Percentiles rank a stretch among this genome's conserved stretches.
phyloP scores from a whole-genome alignment of 2,888 invertebrate species.

The Dryobotodes eremita region DNA sequence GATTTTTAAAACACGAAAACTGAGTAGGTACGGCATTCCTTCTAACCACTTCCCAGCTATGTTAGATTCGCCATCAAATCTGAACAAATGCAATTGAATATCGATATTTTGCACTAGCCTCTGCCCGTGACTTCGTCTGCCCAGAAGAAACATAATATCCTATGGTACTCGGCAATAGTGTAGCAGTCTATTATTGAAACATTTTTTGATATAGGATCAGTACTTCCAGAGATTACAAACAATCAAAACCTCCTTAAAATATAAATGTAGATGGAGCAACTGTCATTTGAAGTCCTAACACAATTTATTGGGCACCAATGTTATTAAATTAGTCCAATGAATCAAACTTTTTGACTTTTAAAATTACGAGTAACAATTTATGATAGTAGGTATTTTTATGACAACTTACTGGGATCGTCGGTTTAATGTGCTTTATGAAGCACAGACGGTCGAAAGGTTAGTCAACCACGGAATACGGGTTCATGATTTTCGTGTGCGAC shows the following conservation, averaged over 20 bases:
- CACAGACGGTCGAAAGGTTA: constrained; percentile 14
- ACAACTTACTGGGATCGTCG: neutral
- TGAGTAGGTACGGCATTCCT: neutral
- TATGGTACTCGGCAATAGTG: neutral
- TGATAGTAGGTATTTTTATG: neutral
- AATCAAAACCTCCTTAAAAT: neutral
- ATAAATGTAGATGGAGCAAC: no score
- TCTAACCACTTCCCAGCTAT: neutral
- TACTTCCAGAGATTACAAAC: no score
- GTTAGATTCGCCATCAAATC: neutral
- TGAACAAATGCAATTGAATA: neutral
- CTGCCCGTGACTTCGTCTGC: no score
- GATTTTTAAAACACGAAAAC: neutral
- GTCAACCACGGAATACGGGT: neutral
- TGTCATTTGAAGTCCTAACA: neutral
- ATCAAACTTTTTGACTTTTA: constrained; percentile 12
- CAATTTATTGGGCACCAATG: neutral
- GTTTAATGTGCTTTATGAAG: neutral
- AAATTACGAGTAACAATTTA: constrained; percentile 27
- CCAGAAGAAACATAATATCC: neutral
- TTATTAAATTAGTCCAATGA: constrained; percentile 13
- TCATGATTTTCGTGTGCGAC: neutral
- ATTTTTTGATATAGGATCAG: neutral
- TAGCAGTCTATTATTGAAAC: neutral
- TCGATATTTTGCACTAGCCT: neutral